phyloP scores from a whole-genome alignment of 1,140 invertebrate species.

The Whitmania pigra region DNA sequence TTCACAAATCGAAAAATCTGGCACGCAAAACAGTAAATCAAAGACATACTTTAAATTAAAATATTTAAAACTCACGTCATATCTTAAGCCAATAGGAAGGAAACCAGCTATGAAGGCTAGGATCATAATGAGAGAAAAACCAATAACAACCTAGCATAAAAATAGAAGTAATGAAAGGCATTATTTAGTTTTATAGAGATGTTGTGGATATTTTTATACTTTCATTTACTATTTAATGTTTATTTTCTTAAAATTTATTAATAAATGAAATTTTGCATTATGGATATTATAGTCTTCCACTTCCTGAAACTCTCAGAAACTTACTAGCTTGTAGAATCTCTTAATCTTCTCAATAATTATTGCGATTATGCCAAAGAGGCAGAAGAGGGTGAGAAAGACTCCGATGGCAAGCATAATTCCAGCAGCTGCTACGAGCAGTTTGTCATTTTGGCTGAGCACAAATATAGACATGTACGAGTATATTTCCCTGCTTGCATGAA shows the following conservation, averaged over 20 bases:
- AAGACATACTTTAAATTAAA: background rate
- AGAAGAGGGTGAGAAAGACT: conserved; percentile 18
- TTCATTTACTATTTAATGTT: no score
- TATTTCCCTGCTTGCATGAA: conserved; percentile 20
- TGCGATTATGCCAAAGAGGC: conserved; percentile 11
- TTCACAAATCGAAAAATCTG: conserved; percentile 21
- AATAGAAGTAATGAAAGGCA: background rate
- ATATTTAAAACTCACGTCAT: conserved; percentile 19
- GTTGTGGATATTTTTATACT: no score
- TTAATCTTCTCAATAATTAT: conserved; percentile 3
- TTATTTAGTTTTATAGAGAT: background rate
- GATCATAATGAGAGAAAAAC: conserved; percentile 15
- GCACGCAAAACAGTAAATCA: background rate
- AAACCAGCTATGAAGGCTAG: conserved; percentile 22
- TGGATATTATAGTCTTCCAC: background rate
- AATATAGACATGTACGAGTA: conserved; percentile 22
- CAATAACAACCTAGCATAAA: background rate
- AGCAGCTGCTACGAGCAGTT: conserved; percentile 16
- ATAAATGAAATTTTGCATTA: no score
- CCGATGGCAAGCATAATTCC: conserved; percentile 17
- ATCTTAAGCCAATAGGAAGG: conserved; percentile 20
- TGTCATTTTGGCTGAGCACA: conserved; percentile 12
- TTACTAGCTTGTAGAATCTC: conserved; percentile 2
- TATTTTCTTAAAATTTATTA: no score
- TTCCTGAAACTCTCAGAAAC: no score